Percentiles rank a stretch among this genome's conserved stretches.
phyloP scores from a whole-genome alignment of 2,113 vertebrate genomes.

The Callipepla squamata region DNA sequence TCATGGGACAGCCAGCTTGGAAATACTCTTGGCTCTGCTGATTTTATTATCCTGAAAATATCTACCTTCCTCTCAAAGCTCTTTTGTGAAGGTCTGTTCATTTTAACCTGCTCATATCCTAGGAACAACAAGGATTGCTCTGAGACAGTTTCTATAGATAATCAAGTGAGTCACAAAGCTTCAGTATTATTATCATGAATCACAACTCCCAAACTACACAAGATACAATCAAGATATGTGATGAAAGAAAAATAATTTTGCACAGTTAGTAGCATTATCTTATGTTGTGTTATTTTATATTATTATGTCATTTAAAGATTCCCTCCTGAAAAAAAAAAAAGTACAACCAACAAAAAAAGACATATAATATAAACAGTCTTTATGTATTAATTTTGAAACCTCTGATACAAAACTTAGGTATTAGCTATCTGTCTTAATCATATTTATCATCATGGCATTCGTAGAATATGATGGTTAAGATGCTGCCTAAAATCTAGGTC shows the following conservation, averaged over 20 bases:
- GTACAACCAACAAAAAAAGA: background rate
- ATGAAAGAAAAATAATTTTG: background rate
- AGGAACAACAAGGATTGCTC: background rate
- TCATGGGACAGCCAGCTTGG: background rate
- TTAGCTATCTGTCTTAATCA: background rate
- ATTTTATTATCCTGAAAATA: background rate
- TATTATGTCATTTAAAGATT: background rate
- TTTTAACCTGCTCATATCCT: background rate
- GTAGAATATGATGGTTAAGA: background rate
- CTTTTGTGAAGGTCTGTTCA: background rate
- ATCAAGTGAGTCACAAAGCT: background rate
- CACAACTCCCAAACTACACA: background rate
- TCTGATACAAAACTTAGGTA: background rate
- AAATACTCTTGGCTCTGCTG: background rate
- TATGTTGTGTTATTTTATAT: background rate
- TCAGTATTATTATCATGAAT: background rate
- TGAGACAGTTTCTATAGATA: background rate
- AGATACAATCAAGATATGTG: background rate
- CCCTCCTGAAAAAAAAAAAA: background rate
- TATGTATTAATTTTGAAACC: background rate
- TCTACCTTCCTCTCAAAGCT: background rate
- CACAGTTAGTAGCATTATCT: background rate
- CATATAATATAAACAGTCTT: background rate
- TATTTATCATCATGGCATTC: background rate
- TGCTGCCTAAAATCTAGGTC: background rate